Base-by-base conservation (phyloP, 2,888 invertebrate species). In the Hydriomena furcata region DNA sequence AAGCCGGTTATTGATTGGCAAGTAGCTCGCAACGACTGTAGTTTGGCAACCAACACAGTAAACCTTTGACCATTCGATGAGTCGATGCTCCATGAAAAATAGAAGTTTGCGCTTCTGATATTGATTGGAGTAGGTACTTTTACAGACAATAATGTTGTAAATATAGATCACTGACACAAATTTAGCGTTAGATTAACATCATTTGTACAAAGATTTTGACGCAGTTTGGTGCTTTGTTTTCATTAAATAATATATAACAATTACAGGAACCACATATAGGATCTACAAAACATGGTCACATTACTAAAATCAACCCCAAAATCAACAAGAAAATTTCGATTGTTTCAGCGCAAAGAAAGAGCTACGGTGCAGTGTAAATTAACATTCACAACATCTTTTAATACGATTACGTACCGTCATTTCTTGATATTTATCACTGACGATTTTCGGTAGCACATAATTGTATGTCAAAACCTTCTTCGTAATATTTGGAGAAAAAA, bases 291-390 rank as follows among this genome's bases (percentile, higher is more conserved):
- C 35, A 41, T 25, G 40, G 40, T 28, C 8, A 34, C 35, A 28
- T 24, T 28, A 21, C 35, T 47, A 43, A 31, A 44, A 23, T 17
- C 24, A 31, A 35, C 46, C 10, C 32, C 13, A 58, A 48, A 50
- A 54, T 59, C 52, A 41, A 61, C 49, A 40, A 48, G 45, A 48
- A 55, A 48, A 69, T 79, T 79, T 82, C 74, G 71, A 79, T 88
- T 90, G 87, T 89, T 90, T 89, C 89, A 89, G 89, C 86, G 66
- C 68, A 76, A 46, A 52, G 46, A 80, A 85, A 82, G 59, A 63
- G 65, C 70, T 71, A 70, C 74, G 73, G 79, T 58, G 76, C 71
- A 74, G 77, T 76, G 65, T 82, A 82, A 74, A 72, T 71, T 70
- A 69, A 71, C 64, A 70, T 68, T 73, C 61, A 61, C 65, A 70